Base-by-base conservation (phyloP, 2,113 vertebrate species). In the Myiozetetes cayanensis region DNA sequence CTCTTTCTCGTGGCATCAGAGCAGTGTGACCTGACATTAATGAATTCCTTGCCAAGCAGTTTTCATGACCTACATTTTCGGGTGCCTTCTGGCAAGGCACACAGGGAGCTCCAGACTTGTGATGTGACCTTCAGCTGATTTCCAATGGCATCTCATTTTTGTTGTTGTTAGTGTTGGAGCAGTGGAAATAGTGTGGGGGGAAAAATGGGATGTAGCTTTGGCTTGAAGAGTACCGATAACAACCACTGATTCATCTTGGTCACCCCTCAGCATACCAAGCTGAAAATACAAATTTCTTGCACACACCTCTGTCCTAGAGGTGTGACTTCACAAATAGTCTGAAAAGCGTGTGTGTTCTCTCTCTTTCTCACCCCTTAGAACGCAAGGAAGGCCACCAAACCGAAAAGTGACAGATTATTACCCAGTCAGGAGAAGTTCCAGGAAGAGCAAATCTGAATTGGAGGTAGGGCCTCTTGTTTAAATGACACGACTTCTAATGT, bases 391-490 rank as follows among this genome's bases (percentile, higher is more conserved):
- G 97, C 73, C 96, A 20, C 98, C 98, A 90, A 99, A 99, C 95
- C 98, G 98, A 85, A 99, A 99, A 93, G 98, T 99, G 87, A 99
- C 99, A 9, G 99, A 99, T 91, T 99, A 99, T 97, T 99, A 97
- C 85, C 99, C 99, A 2, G 98, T 99, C 35, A 98, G 99, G 90
- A 98, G 99, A 92, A 99, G 99, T 94, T 98, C 98, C 90, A 98
- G 99, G 93, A 99, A 99, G 97, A 99, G 99, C 61, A 98, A 99
- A 95, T 97, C 97, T 10, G 99, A 99, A 88, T 72, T 99, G 49
- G 98, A 99, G 99, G 99, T 99, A 89, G 41, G 20, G 65, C 28
- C 65, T 75, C 62, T 58, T 68, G 6, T 85, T 75, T 24, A 58
- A 66, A 22, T 59, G 9, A 27, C 6, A 1, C 35, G 9, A 17